Evolutionary conservation across 2,797 vertebrate genomes (phyloP), one percentile per base, ranked within the genome.

Genomic region (Agapornis canus): DNA sequence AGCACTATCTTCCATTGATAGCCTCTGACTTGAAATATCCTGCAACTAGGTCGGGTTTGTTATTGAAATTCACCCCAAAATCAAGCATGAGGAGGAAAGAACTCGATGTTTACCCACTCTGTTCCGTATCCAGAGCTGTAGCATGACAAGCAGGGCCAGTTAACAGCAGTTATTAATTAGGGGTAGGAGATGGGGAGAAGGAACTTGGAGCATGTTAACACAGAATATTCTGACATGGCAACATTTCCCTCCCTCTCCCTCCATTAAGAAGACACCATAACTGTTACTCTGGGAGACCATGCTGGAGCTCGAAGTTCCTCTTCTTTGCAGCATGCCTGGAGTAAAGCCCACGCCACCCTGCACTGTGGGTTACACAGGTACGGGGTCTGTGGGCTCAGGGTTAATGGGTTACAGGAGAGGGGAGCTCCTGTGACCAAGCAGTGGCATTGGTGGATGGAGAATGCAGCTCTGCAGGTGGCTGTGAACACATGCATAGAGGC

Each of bases 351-450:
- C 13, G 42, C 49, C n/a, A 27, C 19, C 7, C 52, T 20, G 31
- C 3, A 5, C 43, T 0, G 0, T 6, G 1, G 26, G 42, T 20
- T 1, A 1, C 29, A 48, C 27, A 25, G 31, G 37, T 13, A 27
- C 0, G 1, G 35, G 69, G n/a, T 79, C 54, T 70, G 39, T 21
- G 43, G 56, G 49, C 23, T 70, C 32, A 57, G 59, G 59, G 60
- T 57, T 88, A 79, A 68, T 26, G 12, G 42, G 10, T 57, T 88
- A 15, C 9, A 40, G 52, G 10, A 59, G 17, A 86, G 17, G 37
- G 59, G 31, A 68, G 5, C 5, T 79, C 52, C 27, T 11, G 66
- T 76, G 19, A 35, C 10, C 54, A 39, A 39, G 23, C 10, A 31
- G 47, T 8, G 14, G 35, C 39, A 54, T 2, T 5, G 2, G 23